Evolutionary conservation across 35 echinoderm and acorn worm genomes (phyloP).

Genomic region (Holothuria glaberrima): DNA sequence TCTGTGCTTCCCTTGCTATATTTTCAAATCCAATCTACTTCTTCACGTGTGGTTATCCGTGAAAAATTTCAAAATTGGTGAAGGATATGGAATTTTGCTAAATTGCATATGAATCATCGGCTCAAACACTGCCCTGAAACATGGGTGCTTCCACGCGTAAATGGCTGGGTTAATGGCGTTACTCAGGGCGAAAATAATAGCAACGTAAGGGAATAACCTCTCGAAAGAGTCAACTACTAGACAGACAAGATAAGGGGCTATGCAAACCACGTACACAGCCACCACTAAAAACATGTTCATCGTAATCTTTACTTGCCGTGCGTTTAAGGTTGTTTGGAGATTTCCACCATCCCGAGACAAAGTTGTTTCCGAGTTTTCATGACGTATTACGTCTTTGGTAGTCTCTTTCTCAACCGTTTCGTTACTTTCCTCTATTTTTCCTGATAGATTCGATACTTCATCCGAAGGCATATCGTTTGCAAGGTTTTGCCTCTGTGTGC

Average conservation of each 20-base stretch:
- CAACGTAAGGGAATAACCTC: slow-evolving; percentile 23
- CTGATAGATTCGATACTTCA: no score
- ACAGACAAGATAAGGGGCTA: slow-evolving; percentile 22
- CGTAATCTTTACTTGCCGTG: slow-evolving; percentile 51
- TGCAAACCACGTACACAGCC: slow-evolving; percentile 14
- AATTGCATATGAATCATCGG: slow-evolving; percentile 7
- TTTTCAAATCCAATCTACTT: no score
- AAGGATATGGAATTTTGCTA: slow-evolving; percentile 18
- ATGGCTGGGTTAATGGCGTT: slow-evolving; percentile 51
- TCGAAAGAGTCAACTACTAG: slow-evolving; percentile 2
- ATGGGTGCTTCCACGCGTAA: slow-evolving; percentile 54
- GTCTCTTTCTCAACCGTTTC: background rate
- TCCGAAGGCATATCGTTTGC: no score
- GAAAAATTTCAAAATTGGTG: slow-evolving; percentile 3
- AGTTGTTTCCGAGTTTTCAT: background rate
- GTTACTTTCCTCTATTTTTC: background rate
- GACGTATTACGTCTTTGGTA: background rate
- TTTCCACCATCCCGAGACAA: background rate
- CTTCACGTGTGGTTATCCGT: background rate
- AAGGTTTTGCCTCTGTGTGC: no score
- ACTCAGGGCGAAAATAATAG: slow-evolving; percentile 33
- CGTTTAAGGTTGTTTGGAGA: background rate
- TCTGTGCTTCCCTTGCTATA: no score
- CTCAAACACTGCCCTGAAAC: slow-evolving; percentile 23
- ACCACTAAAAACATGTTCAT: slow-evolving; percentile 43